phyloP scores from a whole-genome alignment of 2,797 vertebrate species.

The Lepilemur septentrionalis region DNA sequence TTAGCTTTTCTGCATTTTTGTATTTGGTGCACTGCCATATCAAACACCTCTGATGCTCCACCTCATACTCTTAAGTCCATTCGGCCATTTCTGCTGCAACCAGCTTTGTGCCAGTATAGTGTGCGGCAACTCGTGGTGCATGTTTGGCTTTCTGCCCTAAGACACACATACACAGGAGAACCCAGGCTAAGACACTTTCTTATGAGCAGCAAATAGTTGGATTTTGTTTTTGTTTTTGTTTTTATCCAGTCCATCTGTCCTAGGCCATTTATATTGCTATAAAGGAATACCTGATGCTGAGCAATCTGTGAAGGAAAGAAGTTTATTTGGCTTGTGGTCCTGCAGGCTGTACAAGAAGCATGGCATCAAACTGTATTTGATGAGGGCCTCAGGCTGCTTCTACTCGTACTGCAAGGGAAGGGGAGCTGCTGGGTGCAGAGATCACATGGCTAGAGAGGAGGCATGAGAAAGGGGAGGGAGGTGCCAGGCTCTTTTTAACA shows the following conservation, averaged over 20 bases:
- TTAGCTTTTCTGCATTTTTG: background rate
- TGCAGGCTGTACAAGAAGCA: background rate
- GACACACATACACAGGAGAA: background rate
- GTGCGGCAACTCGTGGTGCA: background rate
- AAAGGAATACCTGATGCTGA: background rate
- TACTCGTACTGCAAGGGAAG: background rate
- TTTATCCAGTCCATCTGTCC: background rate
- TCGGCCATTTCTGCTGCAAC: background rate
- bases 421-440: background rate
- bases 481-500: background rate
- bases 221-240: background rate
- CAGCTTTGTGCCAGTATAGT: background rate
- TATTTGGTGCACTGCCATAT: background rate
- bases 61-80: background rate
- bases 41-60: background rate
- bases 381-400: background rate
- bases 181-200: background rate
- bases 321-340: background rate
- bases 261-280: background rate
- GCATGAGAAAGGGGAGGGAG: rapidly evolving
- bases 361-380: background rate
- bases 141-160: background rate
- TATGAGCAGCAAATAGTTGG: background rate
- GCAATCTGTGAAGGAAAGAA: background rate
- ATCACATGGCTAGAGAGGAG: background rate